phyloP scores from a whole-genome alignment of 2,797 vertebrate genomes.

The Lagocephalus sceleratus region DNA sequence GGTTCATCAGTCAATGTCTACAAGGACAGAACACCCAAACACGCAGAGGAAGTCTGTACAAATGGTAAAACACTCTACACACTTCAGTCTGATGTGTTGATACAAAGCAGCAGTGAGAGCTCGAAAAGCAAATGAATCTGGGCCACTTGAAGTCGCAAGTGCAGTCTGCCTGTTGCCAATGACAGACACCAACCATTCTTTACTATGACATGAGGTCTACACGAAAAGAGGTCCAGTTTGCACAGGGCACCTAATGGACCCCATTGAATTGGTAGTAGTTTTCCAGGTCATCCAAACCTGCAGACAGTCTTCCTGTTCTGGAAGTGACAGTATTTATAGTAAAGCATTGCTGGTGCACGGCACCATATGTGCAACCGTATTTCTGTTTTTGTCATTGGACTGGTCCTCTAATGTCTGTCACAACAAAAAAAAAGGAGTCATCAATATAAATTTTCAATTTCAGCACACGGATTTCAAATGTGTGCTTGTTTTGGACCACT shows the following conservation, averaged over 20 bases:
- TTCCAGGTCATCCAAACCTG: slow-evolving; percentile 16
- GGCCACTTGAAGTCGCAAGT: slow-evolving; percentile 51
- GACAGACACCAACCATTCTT: slow-evolving; percentile 56
- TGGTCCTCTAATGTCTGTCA: no score
- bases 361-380: no score
- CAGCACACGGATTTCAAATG: no score
- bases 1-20: slow-evolving; percentile 66
- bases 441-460: no score
- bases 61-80: slow-evolving; percentile 62
- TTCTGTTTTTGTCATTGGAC: no score
- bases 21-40: slow-evolving; percentile 62
- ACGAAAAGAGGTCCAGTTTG: slow-evolving; percentile 60
- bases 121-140: slow-evolving; percentile 45
- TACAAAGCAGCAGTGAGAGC: slow-evolving; percentile 58
- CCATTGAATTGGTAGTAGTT: slow-evolving; percentile 19
- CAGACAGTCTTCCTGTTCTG: not conserved
- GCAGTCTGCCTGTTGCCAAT: slow-evolving; percentile 47
- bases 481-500: slow-evolving; percentile 13
- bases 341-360: no score
- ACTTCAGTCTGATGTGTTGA: slow-evolving; percentile 70
- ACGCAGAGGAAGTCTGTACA: slow-evolving; percentile 47
- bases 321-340: not conserved
- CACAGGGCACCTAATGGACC: slow-evolving; percentile 55
- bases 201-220: slow-evolving; percentile 42
- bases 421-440: no score